Evolutionary conservation across 2,888 invertebrate species (phyloP).

Genomic region (Aelia acuminata): DNA sequence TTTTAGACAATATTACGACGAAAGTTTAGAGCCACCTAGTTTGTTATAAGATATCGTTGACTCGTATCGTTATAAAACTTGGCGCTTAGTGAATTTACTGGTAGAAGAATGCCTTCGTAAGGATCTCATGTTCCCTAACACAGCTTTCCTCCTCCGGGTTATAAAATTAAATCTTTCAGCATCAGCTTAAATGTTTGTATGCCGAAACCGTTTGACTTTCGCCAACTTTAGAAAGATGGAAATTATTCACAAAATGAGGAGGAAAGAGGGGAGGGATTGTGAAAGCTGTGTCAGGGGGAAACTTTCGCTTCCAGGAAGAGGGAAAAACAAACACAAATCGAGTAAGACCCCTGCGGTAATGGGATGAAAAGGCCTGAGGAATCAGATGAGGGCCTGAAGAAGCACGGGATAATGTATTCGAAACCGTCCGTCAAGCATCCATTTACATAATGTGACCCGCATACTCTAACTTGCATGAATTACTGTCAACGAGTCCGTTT

Average conservation of each 20-base stretch:
- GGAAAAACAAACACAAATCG: constrained; percentile 24
- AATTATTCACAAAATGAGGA: neutral
- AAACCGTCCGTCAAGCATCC: constrained; percentile 17
- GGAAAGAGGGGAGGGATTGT: neutral
- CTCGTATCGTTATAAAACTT: neutral
- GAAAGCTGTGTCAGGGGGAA: constrained; percentile 22
- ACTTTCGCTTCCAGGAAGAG: neutral
- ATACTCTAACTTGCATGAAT: constrained; percentile 44
- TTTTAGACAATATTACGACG: neutral
- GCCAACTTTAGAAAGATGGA: neutral
- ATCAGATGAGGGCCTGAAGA: constrained; percentile 39
- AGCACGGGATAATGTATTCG: constrained; percentile 23
- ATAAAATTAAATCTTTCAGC: constrained; percentile 33
- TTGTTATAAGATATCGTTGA: neutral
- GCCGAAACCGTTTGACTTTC: neutral
- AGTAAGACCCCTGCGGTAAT: neutral
- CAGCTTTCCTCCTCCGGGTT: neutral
- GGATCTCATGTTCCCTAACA: neutral
- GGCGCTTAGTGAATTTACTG: neutral
- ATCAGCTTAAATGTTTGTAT: neutral
- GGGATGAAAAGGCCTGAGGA: neutral
- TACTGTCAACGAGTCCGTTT: constrained; percentile 43
- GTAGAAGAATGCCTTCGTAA: neutral
- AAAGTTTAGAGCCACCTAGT: neutral
- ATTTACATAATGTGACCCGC: constrained; percentile 55